A percentile compares a stretch with the other conserved stretches of the same genome.
Conservation (phyloP, 1,140 invertebrate species). For the Mya arenaria region DNA sequence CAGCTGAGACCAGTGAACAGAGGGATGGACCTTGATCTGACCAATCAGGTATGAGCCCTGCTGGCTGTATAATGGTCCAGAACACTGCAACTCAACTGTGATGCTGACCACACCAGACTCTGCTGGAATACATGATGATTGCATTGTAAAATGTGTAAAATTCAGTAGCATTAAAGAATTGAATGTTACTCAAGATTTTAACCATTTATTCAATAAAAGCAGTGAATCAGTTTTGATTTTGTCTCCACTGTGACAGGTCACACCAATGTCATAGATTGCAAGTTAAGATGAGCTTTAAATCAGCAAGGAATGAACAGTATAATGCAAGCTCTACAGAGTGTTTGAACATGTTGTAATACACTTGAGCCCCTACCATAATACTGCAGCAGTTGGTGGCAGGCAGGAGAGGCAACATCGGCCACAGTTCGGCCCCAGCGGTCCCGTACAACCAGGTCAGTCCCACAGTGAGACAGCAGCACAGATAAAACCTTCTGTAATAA, state of each 20-base stretch:
- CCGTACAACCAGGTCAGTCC: slow-evolving; percentile 62
- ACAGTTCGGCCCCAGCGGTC: slow-evolving; percentile 72
- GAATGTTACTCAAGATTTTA: too few species aligned
- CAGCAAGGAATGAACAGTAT: too few species aligned
- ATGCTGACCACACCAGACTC: background rate
- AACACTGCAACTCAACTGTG: slow-evolving; percentile 42
- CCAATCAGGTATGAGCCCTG: slow-evolving; percentile 68
- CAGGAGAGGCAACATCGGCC: slow-evolving; percentile 68
- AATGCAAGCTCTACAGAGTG: too few species aligned
- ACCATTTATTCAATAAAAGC: too few species aligned
- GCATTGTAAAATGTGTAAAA: too few species aligned
- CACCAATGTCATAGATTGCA: too few species aligned
- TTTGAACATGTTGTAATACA: too few species aligned
- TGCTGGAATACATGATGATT: background rate
- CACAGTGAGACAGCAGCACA: slow-evolving; percentile 64
- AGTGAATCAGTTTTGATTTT: too few species aligned
- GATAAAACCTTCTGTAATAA: slow-evolving; percentile 71
- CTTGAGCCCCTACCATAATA: slow-evolving; percentile 70
- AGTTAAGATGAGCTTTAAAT: too few species aligned
- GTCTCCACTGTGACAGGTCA: too few species aligned
- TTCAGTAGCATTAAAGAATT: too few species aligned
- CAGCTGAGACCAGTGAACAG: slow-evolving; percentile 69
- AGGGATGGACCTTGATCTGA: slow-evolving; percentile 59
- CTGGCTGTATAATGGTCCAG: slow-evolving; percentile 29
- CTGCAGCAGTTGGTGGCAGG: slow-evolving; percentile 68